Base-by-base conservation (phyloP, 2,797 vertebrate species). In the Lepilemur septentrionalis region DNA sequence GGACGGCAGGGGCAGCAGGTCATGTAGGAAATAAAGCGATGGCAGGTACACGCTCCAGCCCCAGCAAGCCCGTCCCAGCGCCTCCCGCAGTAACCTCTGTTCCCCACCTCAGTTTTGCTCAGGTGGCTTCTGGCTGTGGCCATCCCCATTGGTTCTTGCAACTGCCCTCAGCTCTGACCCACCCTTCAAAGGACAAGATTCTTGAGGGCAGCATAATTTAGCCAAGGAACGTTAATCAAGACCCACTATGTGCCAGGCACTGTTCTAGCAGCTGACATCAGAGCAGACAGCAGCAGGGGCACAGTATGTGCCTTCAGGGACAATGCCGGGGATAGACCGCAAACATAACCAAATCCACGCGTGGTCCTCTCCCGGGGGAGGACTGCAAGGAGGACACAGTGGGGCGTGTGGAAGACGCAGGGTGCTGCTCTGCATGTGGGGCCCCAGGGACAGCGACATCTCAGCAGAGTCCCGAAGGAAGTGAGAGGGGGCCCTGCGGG, bases 231-330 rank as follows among this genome's bases (percentile, higher is more conserved):
- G 41, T 13, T n/a, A 17, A 4, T 9, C 43, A 75, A 55, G 52
- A 17, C 61, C 50, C 20, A 0, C 81, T 32, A 30, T 35, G 69
- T 72, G 55, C 55, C 11, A 15, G 52, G 32, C 4, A 0, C 5
- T 2, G 9, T 32, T 30, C 48, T 15, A 1, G 57, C 67, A 41
- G 28, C 28, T 25, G 38, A 57, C 67, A 32, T 2, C n/a, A 17
- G 28, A 20, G 41, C 30, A 32, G 65, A 35, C 20, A 57, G 22
- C 17, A 14, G 0, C 17, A 9, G 1, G 20, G 61, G 55, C 52
- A 32, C 38, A 8, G 18, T 32, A 6, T 0, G 0, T 9, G 50
- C 41, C 69, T 41, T 6, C 15, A 0, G 76, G n/a, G 25, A n/a
- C 18, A 12, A 22, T 41, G n/a, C 57, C 15, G 17, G 43, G 89